phyloP scores from a whole-genome alignment of 2,888 invertebrate species.

The Anarsia innoxiella region DNA sequence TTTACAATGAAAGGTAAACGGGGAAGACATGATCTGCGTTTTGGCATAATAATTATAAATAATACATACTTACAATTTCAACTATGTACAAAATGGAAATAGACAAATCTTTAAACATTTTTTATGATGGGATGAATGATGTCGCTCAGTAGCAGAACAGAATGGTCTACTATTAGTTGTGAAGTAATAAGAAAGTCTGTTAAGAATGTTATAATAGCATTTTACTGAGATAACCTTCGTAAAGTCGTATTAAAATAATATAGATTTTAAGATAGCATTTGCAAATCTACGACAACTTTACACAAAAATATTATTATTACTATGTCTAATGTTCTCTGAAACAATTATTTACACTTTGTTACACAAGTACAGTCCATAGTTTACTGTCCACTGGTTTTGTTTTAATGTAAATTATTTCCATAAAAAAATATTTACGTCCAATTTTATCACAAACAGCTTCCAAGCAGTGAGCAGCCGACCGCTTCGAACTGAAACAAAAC shows the following conservation, averaged over 20 bases:
- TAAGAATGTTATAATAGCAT: no score
- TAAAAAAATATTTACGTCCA: constrained; percentile 71
- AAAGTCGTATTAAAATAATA: constrained; percentile 10
- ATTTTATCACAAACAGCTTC: constrained; percentile 64
- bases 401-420: constrained; percentile 71
- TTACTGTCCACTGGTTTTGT: constrained; percentile 54
- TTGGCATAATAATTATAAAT: constrained; percentile 22
- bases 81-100: no score
- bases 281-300: constrained; percentile 44
- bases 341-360: constrained; percentile 49
- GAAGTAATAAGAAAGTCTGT: no score
- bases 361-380: constrained; percentile 33
- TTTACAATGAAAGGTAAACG: constrained; percentile 35
- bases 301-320: constrained; percentile 49
- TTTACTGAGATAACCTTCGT: neutral
- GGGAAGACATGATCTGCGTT: constrained; percentile 62
- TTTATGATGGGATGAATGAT: no score
- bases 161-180: no score
- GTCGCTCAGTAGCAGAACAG: no score
- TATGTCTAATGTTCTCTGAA: constrained; percentile 34
- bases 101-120: no score
- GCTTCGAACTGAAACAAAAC: constrained; percentile 54
- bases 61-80: no score
- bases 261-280: constrained; percentile 26
- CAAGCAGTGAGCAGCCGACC: constrained; percentile 56